Evolutionary conservation across 2,797 vertebrate genomes (phyloP), one percentile per base, ranked within the genome.

Genomic region (Malacoctenus gilli): DNA sequence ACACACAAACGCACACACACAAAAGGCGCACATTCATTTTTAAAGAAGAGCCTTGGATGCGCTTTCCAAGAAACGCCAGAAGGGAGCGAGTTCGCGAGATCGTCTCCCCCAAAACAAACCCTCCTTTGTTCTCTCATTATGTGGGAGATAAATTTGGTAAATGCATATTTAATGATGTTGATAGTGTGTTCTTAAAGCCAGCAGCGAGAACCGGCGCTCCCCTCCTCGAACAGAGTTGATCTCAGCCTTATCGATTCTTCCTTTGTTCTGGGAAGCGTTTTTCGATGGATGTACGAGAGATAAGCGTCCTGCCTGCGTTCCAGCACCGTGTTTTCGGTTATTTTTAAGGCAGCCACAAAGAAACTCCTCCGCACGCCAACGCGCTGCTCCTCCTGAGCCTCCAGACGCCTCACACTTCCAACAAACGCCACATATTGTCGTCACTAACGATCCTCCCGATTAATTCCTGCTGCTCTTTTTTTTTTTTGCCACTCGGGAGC

Each of bases 371-470:
- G n/a, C 34, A 35, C 34, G n/a, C 32, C 34, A 35, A 35, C 34
- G n/a, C n/a, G n/a, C 34, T 35, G 34, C 34, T 35, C n/a, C 34
- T 35, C n/a, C 34, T 35, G 34, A 14, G 34, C n/a, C 34, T 35
- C n/a, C 34, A 35, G 34, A 35, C 34, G n/a, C 34, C 34, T 35
- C 34, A 8, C n/a, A 35, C n/a, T 35, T 6, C 6, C 4, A 35
- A 35, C 13, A 35, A 15, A 14, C 34, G 7, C 13, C 5, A 35
- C 13, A 35, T 14, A 14, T 7, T 35, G 34, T 35, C 13, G 13
- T 35, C 34, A 35, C 14, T 35, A 35, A 35, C 6, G n/a, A 35
- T n/a, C n/a, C n/a, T n/a, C 5, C 25, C 6, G 9, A 9, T 35
- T 35, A n/a, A 14, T 35, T 35, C n/a, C 34, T 35, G 34, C 34